Conservation (phyloP, 2,113 vertebrate species). For the Calyptommatus sinebrachiatus region DNA sequence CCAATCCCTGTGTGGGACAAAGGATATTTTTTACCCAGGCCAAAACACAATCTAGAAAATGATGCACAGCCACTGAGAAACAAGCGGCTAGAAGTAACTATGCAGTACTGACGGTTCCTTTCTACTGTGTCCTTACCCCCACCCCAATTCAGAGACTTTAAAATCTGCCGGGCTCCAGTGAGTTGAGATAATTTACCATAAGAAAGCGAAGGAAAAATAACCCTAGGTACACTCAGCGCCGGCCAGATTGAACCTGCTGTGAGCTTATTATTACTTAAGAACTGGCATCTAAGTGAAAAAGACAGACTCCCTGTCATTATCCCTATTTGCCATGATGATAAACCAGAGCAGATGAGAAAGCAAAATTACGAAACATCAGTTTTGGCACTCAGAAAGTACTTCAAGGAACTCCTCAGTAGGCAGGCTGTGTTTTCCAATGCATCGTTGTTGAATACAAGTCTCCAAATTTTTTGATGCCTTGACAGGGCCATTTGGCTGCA, state of each 20-base stretch:
- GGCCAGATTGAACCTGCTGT: slow-evolving; percentile 65
- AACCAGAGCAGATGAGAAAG: slow-evolving; percentile 71
- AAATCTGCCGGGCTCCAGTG: slow-evolving; percentile 57
- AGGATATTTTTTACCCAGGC: slow-evolving; percentile 31
- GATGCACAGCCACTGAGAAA: slow-evolving; percentile 45
- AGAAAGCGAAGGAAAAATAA: slow-evolving; percentile 62
- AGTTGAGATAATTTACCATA: slow-evolving; percentile 62
- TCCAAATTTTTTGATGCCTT: slow-evolving; percentile 62
- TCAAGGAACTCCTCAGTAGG: slow-evolving; percentile 52
- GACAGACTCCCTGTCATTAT: slow-evolving; percentile 72
- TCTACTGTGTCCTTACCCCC: slow-evolving; percentile 41
- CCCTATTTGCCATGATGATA: slow-evolving; percentile 73
- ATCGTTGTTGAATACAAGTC: slow-evolving; percentile 50
- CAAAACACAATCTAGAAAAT: slow-evolving; percentile 29
- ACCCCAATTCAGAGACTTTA: neutral
- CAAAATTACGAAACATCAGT: slow-evolving; percentile 72
- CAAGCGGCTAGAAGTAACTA: slow-evolving; percentile 34
- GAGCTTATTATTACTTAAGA: slow-evolving; percentile 71
- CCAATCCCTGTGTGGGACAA: slow-evolving; percentile 5
- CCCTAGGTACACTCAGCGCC: slow-evolving; percentile 62
- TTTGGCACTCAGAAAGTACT: slow-evolving; percentile 54
- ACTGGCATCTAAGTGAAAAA: slow-evolving; percentile 69
- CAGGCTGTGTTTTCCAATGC: slow-evolving; percentile 44
- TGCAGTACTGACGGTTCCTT: slow-evolving; percentile 33
- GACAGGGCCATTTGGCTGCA: slow-evolving; percentile 59